Conservation (phyloP, 2,113 vertebrate genomes). For the Chunga burmeisteri region DNA sequence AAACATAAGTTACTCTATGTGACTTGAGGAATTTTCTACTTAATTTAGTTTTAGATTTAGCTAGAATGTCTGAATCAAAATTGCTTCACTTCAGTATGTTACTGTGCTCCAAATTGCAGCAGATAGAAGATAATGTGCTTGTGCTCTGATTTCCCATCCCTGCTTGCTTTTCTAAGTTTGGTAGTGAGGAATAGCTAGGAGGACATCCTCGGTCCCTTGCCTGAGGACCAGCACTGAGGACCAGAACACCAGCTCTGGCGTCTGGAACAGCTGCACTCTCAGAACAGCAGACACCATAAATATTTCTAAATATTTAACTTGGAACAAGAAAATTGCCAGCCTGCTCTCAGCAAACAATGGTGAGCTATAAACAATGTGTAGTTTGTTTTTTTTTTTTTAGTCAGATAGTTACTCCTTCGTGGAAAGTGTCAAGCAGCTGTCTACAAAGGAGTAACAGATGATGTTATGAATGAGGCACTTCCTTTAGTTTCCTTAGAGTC, state of each 20-base stretch:
- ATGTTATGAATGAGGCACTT: not conserved
- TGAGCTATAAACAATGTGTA: not conserved
- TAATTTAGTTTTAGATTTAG: not conserved
- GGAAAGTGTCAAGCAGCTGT: not conserved
- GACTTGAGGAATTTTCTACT: not conserved
- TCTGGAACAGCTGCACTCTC: not conserved
- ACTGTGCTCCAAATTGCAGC: not conserved
- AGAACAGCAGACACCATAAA: not conserved
- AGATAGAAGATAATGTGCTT: rapidly evolving
- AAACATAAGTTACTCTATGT: not conserved
- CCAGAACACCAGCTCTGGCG: not conserved
- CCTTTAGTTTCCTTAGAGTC: not conserved
- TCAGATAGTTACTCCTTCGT: not conserved
- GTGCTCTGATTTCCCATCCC: not conserved
- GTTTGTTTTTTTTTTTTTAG: not conserved
- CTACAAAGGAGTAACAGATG: not conserved
- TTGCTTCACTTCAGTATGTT: not conserved
- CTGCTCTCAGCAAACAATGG: not conserved
- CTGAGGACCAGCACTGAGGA: not conserved
- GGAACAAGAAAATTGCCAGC: not conserved
- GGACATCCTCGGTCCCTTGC: not conserved
- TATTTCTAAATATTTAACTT: not conserved
- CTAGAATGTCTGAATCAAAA: not conserved
- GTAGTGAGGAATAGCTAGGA: not conserved
- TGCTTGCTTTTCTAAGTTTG: not conserved